phyloP scores from a whole-genome alignment of 2,888 invertebrate genomes.

The Hypena proboscidalis region DNA sequence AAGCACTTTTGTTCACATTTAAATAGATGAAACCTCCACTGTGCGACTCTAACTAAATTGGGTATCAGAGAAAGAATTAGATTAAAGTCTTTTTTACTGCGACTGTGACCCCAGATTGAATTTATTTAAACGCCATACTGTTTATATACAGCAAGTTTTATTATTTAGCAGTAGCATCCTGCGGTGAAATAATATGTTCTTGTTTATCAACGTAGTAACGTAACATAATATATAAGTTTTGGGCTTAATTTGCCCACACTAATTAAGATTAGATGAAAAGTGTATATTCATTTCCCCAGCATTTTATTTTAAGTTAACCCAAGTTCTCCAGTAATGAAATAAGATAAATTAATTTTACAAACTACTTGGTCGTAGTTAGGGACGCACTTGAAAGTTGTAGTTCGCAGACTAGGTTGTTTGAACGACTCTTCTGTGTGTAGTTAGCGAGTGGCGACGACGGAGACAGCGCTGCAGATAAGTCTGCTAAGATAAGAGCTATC shows the following conservation, averaged over 20 bases:
- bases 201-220: too few relatives aligned
- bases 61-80: slow-evolving; percentile 56
- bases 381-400: slow-evolving; percentile 25
- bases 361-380: slow-evolving; percentile 24
- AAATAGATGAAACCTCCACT: slow-evolving; percentile 40
- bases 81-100: slow-evolving; percentile 51
- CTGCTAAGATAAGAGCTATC: slow-evolving; percentile 49
- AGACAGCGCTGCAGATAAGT: slow-evolving; percentile 47
- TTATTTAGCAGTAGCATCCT: too few relatives aligned
- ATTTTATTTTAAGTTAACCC: slow-evolving; percentile 15
- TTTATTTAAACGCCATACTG: slow-evolving; percentile 34
- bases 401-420: slow-evolving; percentile 22
- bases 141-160: slow-evolving; percentile 16
- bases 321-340: slow-evolving; percentile 16
- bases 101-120: slow-evolving; percentile 42
- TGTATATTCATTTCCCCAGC: too few relatives aligned
- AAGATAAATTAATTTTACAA: slow-evolving; percentile 25
- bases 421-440: slow-evolving; percentile 41
- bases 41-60: slow-evolving; percentile 45
- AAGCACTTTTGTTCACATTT: slow-evolving; percentile 40
- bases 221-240: too few relatives aligned
- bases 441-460: slow-evolving; percentile 9
- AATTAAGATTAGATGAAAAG: too few relatives aligned
- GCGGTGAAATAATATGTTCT: too few relatives aligned
- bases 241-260: too few relatives aligned